Conservation (phyloP, 2,797 vertebrate species). For the Hyperoplus lanceolatus region DNA sequence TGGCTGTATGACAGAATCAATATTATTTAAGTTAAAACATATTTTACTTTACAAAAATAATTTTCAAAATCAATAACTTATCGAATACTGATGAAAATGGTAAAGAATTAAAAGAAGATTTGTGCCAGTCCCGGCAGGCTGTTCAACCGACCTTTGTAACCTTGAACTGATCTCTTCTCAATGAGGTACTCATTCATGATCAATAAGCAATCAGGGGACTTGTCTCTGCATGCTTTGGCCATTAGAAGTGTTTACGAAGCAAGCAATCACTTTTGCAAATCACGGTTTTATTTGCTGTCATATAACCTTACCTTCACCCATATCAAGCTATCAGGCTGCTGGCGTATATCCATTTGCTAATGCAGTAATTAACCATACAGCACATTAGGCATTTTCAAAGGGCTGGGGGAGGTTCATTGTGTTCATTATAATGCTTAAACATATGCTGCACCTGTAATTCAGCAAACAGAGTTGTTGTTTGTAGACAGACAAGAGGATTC, state of each 20-base stretch:
- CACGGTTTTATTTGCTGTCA: constrained; percentile 81
- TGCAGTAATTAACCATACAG: constrained; percentile 70
- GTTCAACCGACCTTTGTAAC: constrained; percentile 68
- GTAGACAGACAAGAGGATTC: constrained; percentile 28
- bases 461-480: constrained; percentile 31
- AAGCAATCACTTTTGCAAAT: constrained; percentile 84
- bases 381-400: constrained; percentile 64
- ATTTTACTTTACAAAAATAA: background rate
- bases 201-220: constrained; percentile 86
- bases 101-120: constrained; percentile 51
- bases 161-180: constrained; percentile 70
- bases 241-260: constrained; percentile 83
- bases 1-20: background rate
- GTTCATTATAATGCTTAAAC: constrained; percentile 59
- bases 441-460: constrained; percentile 43
- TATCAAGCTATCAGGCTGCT: constrained; percentile 52
- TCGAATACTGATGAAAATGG: constrained; percentile 12
- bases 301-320: constrained; percentile 73
- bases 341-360: constrained; percentile 59
- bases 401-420: constrained; percentile 45
- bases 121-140: constrained; percentile 25
- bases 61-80: constrained; percentile 19
- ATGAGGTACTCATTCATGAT: constrained; percentile 77
- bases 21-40: background rate
- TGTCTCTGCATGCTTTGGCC: constrained; percentile 69